Percentiles rank a stretch among this genome's conserved stretches.
These are phyloP conservation scores for Coecobrya sp. DNA, from an alignment of 2,888 invertebrate species.

Conservation along the genomic window DNA sequence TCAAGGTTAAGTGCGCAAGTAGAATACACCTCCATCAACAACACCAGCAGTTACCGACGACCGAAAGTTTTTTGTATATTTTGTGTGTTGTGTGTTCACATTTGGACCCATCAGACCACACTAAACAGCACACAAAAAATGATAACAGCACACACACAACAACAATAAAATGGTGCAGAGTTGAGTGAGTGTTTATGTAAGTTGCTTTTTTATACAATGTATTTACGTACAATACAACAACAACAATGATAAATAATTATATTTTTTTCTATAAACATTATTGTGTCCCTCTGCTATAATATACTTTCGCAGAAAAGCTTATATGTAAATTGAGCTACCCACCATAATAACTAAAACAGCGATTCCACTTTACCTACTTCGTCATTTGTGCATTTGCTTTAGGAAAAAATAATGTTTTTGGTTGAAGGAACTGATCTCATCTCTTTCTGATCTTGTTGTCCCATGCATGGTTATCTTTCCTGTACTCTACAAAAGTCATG, in stretches of 20 bases:
- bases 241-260: conserved; percentile 24
- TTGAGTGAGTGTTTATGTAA: conserved; percentile 21
- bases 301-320: background rate
- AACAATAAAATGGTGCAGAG: background rate
- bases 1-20: conserved; percentile 71
- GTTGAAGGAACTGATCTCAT: conserved; percentile 2
- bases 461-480: background rate
- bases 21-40: conserved; percentile 33
- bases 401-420: background rate
- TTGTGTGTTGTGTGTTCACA: background rate
- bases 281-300: background rate
- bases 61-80: background rate
- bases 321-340: conserved; percentile 23
- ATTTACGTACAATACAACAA: background rate
- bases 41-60: background rate
- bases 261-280: background rate
- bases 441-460: background rate
- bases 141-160: background rate
- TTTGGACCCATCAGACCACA: conserved; percentile 50
- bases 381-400: background rate
- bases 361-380: background rate
- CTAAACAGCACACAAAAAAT: background rate
- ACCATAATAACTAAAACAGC: background rate
- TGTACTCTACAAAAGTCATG: background rate
- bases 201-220: background rate